Evolutionary conservation across 2,888 invertebrate species (phyloP).

Genomic region (Aphelenchoides bicaudatus): DNA sequence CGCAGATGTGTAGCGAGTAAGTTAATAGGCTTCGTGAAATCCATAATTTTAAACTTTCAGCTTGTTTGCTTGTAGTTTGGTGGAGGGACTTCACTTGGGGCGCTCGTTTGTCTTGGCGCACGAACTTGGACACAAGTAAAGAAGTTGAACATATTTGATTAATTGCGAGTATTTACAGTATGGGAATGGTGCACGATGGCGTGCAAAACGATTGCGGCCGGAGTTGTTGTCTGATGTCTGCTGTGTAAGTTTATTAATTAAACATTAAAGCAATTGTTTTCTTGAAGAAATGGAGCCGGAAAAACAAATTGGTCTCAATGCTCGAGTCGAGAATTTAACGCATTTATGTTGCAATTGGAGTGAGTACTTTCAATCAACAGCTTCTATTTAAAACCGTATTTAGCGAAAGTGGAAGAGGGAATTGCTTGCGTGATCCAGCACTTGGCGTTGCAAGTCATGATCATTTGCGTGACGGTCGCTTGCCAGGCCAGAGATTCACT

Average conservation of each 20-base stretch:
- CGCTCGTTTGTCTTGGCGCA: slow-evolving; percentile 60
- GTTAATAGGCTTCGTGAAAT: not conserved
- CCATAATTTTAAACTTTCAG: slow-evolving; percentile 10
- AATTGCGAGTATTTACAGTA: slow-evolving; percentile 42
- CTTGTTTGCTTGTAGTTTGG: slow-evolving; percentile 57
- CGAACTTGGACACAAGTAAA: slow-evolving; percentile 61
- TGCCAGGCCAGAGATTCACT: slow-evolving; percentile 59
- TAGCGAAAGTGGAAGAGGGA: slow-evolving; percentile 57
- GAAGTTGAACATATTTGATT: not conserved
- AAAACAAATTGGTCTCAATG: slow-evolving; percentile 60
- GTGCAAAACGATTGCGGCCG: slow-evolving; percentile 59
- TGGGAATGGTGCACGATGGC: slow-evolving; percentile 61
- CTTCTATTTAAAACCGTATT: slow-evolving; percentile 17
- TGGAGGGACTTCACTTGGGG: slow-evolving; percentile 60
- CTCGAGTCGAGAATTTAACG: slow-evolving; percentile 58
- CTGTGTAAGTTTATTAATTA: too few relatives aligned
- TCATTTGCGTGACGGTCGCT: slow-evolving; percentile 47
- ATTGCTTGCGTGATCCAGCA: slow-evolving; percentile 54
- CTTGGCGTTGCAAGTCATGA: slow-evolving; percentile 45
- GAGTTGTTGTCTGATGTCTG: slow-evolving; percentile 59
- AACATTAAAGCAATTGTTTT: too few relatives aligned
- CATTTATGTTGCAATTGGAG: slow-evolving; percentile 58
- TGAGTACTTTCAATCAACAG: slow-evolving; percentile 29
- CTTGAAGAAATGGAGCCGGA: slow-evolving; percentile 60
- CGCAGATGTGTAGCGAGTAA: slow-evolving; percentile 58